Base-by-base conservation (phyloP, 2,888 invertebrate species). In the Subacronicta megacephala region DNA sequence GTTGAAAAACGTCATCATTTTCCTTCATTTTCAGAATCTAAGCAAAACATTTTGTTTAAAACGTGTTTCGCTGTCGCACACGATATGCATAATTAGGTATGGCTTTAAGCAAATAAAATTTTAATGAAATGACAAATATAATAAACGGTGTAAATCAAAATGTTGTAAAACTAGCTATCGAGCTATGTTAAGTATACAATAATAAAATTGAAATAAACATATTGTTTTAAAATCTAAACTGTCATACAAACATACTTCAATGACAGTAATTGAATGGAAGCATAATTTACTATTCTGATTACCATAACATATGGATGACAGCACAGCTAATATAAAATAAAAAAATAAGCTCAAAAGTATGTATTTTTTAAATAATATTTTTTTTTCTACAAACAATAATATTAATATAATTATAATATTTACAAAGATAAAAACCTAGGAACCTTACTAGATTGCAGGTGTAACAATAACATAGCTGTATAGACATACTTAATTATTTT, bases 61-160 rank as follows among this genome's bases (percentile, higher is more conserved):
- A 61, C 66, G 55, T 37, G 57, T 69, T 52, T 16, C 10, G 26
- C 10, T 17, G 29, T 16, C 40, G 5, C 10, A 41, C 3, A 31
- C 7, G 42, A 64, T 55, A 51, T n/a, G n/a, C n/a, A n/a, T 33
- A 6, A 51, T n/a, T n/a, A n/a, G n/a, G n/a, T 51, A 31, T n/a
- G 37, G 37, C 31, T 23, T 53, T 65, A 46, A 31, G 51, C 56
- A 65, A 70, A 68, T 61, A 65, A 43, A 56, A 47, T 29, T 59
- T 60, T 41, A 52, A 53, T 45, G 29, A 67, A 66, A 71, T 54
- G 37, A 17, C 66, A 62, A 62, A 66, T 47, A 56, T 44, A 43
- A 44, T 69, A 61, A 51, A 69, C 17, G 15, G 33, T 23, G 67
- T 71, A 71, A 71, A 70, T 67, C 62, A 71, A 71, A 70, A 47